These are phyloP conservation scores for Calephelis virginiensis DNA, from an alignment of 1,140 invertebrate species.

Conservation along the genomic window DNA sequence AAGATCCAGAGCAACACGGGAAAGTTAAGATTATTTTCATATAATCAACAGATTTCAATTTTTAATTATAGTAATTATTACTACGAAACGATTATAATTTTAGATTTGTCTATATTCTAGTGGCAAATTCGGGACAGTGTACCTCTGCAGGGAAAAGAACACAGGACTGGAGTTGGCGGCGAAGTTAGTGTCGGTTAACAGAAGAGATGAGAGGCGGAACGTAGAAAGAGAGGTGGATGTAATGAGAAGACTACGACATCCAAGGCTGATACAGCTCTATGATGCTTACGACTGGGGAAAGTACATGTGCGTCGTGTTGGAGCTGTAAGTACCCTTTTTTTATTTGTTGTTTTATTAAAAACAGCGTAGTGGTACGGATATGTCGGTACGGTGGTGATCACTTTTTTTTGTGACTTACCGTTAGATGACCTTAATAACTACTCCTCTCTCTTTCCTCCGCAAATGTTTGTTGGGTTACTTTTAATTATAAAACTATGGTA, in stretches of 20 bases:
- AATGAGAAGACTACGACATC: constrained; percentile 96
- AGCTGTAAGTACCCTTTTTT: constrained; percentile 88
- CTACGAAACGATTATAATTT: not conserved
- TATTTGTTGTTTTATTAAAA: not conserved
- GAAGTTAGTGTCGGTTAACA: constrained; percentile 93
- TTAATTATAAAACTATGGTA: no score
- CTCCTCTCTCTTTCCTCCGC: no score
- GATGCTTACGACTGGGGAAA: constrained; percentile 96
- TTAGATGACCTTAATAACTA: no score
- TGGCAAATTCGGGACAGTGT: constrained; percentile 99
- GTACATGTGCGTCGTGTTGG: constrained; percentile 95
- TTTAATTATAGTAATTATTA: no score
- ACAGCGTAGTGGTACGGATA: no score
- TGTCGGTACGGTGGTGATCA: no score
- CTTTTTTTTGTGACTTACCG: no score
- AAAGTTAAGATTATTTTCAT: no score
- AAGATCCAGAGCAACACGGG: no score
- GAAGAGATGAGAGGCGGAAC: constrained; percentile 92
- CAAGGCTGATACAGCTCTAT: constrained; percentile 95
- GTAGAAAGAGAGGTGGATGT: constrained; percentile 98
- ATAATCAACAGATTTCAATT: no score
- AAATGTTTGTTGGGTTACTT: no score
- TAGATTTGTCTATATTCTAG: constrained; percentile 76
- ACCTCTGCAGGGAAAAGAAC: constrained; percentile 91
- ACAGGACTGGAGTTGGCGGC: constrained; percentile 92